phyloP scores from a whole-genome alignment of 2,888 invertebrate genomes.

The Mythimna lalbum region DNA sequence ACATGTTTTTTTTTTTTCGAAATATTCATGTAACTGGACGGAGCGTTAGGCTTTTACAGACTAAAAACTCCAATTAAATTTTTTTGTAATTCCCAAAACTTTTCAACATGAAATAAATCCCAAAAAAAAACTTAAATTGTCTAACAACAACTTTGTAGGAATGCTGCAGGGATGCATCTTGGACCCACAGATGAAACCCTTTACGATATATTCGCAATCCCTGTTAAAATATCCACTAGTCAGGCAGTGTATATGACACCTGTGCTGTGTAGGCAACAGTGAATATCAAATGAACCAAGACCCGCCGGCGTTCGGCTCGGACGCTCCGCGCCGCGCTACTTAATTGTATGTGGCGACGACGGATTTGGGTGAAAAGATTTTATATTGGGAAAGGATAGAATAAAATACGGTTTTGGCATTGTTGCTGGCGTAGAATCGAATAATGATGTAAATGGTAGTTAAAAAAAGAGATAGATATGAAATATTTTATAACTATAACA shows the following conservation, averaged over 20 bases:
- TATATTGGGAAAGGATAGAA: conserved; percentile 4
- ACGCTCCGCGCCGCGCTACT: conserved; percentile 3
- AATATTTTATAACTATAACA: not conserved
- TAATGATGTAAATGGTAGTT: not conserved
- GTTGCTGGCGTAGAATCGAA: not conserved
- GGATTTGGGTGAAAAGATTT: conserved; percentile 7
- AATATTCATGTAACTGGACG: too few relatives aligned
- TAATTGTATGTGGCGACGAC: conserved; percentile 18
- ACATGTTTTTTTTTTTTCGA: too few relatives aligned
- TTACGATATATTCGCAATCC: not conserved
- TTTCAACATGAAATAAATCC: not conserved
- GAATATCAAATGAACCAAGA: conserved; percentile 43
- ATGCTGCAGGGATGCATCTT: not conserved
- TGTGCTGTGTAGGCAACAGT: conserved; percentile 35
- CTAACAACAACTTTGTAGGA: not conserved
- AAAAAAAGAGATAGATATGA: not conserved
- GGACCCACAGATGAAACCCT: not conserved
- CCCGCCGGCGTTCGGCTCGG: not conserved
- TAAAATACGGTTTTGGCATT: not conserved
- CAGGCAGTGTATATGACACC: conserved; percentile 37
- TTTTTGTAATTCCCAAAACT: too few relatives aligned
- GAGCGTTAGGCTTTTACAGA: too few relatives aligned
- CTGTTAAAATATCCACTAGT: conserved; percentile 29
- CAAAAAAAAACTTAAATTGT: not conserved
- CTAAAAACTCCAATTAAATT: too few relatives aligned